These are phyloP conservation scores for Rhimphoctona megacephalus DNA, from an alignment of 2,888 invertebrate species.

Conservation along the genomic window DNA sequence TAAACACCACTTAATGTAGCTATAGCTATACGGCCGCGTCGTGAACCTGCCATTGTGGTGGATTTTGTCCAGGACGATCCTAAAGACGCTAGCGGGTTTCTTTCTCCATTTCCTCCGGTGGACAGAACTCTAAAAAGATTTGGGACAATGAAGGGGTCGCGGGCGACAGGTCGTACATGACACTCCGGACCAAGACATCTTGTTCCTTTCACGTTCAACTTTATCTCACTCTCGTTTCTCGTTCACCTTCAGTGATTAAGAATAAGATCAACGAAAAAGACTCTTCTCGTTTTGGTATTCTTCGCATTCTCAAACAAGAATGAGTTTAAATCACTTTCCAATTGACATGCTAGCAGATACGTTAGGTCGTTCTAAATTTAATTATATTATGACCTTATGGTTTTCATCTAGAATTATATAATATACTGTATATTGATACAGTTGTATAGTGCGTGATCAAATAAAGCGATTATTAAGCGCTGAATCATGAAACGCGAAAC, in stretches of 20 bases:
- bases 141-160: slow-evolving; percentile 46
- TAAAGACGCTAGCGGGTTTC: slow-evolving; percentile 70
- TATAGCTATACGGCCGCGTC: slow-evolving; percentile 18
- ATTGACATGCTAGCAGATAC: not conserved
- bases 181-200: slow-evolving; percentile 74
- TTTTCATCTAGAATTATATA: no score
- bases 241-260: slow-evolving; percentile 39
- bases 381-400: not conserved
- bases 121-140: slow-evolving; percentile 44
- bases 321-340: slow-evolving; percentile 1
- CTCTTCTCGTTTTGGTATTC: not conserved
- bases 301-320: not conserved
- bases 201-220: slow-evolving; percentile 65
- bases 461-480: no score
- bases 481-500: no score
- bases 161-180: slow-evolving; percentile 73
- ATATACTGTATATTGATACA: no score
- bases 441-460: no score
- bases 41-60: slow-evolving; percentile 80
- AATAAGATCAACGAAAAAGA: slow-evolving; percentile 31
- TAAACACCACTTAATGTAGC: slow-evolving; percentile 51
- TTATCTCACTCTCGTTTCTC: slow-evolving; percentile 53
- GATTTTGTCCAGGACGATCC: slow-evolving; percentile 65
- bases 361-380: not conserved
- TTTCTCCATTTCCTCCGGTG: slow-evolving; percentile 9